A percentile compares a stretch with the other conserved stretches of the same genome.
Conservation (phyloP, 1,140 invertebrate genomes). For the Protaetia brevitarsis region DNA sequence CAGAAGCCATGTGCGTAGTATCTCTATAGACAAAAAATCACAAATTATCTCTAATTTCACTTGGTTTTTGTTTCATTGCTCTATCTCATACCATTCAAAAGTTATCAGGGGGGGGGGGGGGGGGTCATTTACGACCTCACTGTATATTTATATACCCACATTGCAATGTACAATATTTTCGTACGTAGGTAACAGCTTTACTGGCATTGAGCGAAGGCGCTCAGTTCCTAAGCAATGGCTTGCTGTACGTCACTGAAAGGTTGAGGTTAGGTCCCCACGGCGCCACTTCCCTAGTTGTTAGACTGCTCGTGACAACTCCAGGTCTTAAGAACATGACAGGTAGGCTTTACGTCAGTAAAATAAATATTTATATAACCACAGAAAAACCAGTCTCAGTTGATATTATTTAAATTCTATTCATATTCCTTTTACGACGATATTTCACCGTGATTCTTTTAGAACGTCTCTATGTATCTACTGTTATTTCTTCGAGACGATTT, state of each 20-base stretch:
- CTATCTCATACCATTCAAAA: too few species aligned
- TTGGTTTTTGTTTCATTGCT: too few species aligned
- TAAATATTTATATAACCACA: background rate
- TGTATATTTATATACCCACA: too few species aligned
- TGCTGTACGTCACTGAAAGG: constrained; percentile 60
- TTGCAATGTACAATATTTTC: constrained; percentile 4
- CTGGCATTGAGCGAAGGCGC: constrained; percentile 60
- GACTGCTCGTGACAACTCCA: constrained; percentile 57
- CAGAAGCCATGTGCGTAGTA: background rate
- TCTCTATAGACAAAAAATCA: too few species aligned
- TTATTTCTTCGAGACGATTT: too few species aligned
- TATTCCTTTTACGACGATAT: too few species aligned
- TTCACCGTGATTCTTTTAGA: too few species aligned
- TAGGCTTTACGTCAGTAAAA: constrained; percentile 46
- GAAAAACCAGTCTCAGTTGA: background rate
- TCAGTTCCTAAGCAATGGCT: constrained; percentile 59
- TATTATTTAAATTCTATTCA: too few species aligned
- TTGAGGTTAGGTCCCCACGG: constrained; percentile 60
- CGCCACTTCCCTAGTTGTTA: constrained; percentile 60
- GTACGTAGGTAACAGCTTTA: constrained; percentile 58
- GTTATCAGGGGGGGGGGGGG: too few species aligned
- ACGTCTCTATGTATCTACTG: too few species aligned
- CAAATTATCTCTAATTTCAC: too few species aligned
- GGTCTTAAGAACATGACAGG: constrained; percentile 63
- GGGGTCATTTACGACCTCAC: too few species aligned